Conservation (phyloP, 2,888 invertebrate genomes). For the Ectropis crepuscularia region DNA sequence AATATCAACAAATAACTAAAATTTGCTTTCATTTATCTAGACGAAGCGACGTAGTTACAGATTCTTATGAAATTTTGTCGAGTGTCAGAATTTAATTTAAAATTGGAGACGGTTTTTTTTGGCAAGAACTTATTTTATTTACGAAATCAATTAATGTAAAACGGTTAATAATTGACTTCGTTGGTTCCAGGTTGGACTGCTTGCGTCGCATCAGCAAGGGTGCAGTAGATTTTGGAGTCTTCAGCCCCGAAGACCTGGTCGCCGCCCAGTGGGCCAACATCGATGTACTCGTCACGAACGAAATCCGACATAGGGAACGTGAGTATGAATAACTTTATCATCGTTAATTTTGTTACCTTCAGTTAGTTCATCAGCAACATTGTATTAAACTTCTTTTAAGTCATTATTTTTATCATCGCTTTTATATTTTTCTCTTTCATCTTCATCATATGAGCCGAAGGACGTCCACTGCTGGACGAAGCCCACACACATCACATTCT, state of each 20-base stretch:
- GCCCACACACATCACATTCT: too few species aligned
- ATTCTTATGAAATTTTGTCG: too few species aligned
- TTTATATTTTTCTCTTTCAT: too few species aligned
- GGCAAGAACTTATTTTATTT: too few species aligned
- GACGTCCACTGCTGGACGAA: too few species aligned
- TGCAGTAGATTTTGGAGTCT: conserved; percentile 92
- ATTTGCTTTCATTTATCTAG: too few species aligned
- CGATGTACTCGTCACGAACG: conserved; percentile 89
- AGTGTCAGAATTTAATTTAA: too few species aligned
- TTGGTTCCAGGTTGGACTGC: conserved; percentile 88
- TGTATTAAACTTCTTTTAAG: background rate
- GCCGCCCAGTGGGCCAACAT: conserved; percentile 88
- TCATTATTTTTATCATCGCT: background rate
- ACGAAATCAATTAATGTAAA: too few species aligned
- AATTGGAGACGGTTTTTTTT: too few species aligned
- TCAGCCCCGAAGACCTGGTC: conserved; percentile 93
- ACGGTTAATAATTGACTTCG: background rate
- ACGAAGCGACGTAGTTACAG: too few species aligned
- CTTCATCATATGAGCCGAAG: too few species aligned
- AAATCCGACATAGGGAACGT: conserved; percentile 86
- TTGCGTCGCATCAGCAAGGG: conserved; percentile 90
- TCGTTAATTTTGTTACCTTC: background rate
- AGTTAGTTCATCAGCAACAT: background rate
- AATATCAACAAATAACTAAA: too few species aligned
- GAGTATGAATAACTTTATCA: conserved; percentile 45